These are phyloP conservation scores for Leptoteleia sp. DNA, from an alignment of 1,140 invertebrate genomes.

Conservation along the genomic window DNA sequence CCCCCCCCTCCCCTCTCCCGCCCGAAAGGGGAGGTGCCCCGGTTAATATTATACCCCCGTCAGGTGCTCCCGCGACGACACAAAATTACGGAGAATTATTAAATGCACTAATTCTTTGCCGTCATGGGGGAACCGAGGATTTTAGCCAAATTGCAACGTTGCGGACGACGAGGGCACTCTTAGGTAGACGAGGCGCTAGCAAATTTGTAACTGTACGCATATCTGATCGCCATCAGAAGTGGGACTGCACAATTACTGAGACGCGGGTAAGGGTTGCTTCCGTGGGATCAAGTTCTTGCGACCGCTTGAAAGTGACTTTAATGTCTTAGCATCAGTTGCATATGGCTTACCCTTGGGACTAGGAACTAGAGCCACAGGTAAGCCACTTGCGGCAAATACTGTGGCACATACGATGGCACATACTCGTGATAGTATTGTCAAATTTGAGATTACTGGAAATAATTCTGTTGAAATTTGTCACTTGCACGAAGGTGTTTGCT, in stretches of 20 bases:
- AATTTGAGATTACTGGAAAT: too few species aligned
- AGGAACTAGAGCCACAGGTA: too few species aligned
- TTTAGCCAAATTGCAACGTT: slow-evolving; percentile 54
- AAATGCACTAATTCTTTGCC: slow-evolving; percentile 53
- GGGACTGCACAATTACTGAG: slow-evolving; percentile 19
- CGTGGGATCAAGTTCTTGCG: neutral
- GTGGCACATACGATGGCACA: too few species aligned
- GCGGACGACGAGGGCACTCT: slow-evolving; percentile 35
- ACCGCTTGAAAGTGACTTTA: too few species aligned
- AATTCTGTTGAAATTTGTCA: too few species aligned
- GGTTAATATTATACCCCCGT: slow-evolving; percentile 54
- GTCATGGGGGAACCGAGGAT: slow-evolving; percentile 32
- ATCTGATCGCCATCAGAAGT: slow-evolving; percentile 37
- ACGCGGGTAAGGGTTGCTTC: slow-evolving; percentile 2
- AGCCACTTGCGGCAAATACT: too few species aligned
- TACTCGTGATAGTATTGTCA: too few species aligned
- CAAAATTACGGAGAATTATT: slow-evolving; percentile 60
- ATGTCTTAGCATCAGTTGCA: too few species aligned
- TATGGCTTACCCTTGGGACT: too few species aligned
- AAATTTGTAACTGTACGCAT: slow-evolving; percentile 34
- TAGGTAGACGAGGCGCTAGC: slow-evolving; percentile 30
- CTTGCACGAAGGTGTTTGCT: too few species aligned
- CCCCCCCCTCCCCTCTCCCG: slow-evolving; percentile 29
- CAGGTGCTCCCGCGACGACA: slow-evolving; percentile 44
- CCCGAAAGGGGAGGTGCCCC: slow-evolving; percentile 42